phyloP scores from a whole-genome alignment of 2,888 invertebrate species.

The Leptogaster cylindrica region DNA sequence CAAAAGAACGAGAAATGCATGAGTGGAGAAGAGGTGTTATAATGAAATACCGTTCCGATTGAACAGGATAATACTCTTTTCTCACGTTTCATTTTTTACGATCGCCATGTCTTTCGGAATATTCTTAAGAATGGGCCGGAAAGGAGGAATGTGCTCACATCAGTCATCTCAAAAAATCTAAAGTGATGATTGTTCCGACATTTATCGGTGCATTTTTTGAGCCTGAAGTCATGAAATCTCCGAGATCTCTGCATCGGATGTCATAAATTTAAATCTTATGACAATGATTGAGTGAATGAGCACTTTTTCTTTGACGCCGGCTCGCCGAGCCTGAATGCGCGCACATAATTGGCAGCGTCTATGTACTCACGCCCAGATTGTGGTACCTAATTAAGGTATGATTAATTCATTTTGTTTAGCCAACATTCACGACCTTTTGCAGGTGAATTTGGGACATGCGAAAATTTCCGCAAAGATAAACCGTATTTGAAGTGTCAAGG shows the following conservation, averaged over 20 bases:
- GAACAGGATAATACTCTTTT: constrained; percentile 45
- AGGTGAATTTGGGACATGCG: too few relatives aligned
- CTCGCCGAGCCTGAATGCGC: too few relatives aligned
- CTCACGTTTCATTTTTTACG: constrained; percentile 41
- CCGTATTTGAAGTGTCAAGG: too few relatives aligned
- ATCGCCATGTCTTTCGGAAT: constrained; percentile 14
- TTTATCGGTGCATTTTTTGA: constrained; percentile 24
- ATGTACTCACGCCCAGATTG: background rate
- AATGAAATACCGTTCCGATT: constrained; percentile 46
- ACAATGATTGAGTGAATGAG: constrained; percentile 19
- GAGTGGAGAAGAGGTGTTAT: constrained; percentile 39
- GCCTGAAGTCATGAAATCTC: constrained; percentile 22
- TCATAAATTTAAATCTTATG: constrained; percentile 17
- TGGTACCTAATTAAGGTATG: background rate
- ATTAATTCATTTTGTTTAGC: background rate
- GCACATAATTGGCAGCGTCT: background rate
- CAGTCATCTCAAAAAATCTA: constrained; percentile 4
- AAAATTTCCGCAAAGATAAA: too few relatives aligned
- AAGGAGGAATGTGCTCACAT: constrained; percentile 12
- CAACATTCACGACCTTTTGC: background rate
- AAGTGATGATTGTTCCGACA: constrained; percentile 18
- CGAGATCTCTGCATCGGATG: background rate
- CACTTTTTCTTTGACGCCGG: background rate
- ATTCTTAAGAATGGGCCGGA: constrained; percentile 10
- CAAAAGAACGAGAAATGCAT: constrained; percentile 14